Base-by-base conservation (phyloP, 2,113 vertebrate genomes). In the Verasper variegatus region DNA sequence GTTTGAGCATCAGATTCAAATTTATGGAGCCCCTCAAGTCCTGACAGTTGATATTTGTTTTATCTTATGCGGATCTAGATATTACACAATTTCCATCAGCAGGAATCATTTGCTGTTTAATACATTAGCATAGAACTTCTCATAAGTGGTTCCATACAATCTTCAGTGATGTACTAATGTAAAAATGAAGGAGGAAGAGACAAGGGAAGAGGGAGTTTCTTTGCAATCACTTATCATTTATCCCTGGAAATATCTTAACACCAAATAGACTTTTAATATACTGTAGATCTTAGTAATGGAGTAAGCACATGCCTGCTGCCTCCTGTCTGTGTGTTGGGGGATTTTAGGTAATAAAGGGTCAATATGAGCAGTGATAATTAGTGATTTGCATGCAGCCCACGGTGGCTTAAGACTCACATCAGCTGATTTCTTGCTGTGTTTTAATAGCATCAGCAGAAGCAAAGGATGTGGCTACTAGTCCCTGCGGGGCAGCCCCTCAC, bases 371-470 rank as follows among this genome's bases (percentile, higher is more conserved):
- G 60, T 71, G 71, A 88, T 87, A 80, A 87, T 74, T 55, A 3
- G 55, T 74, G 62, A 90, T 94, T 81, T 91, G 85, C 85, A 91
- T 89, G 88, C 72, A 71, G 61, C 85, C 59, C 78, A 57, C 70
- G 42, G 69, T 62, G 84, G 82, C 60, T 88, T 67, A 71, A 82
- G 66, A 67, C 68, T 86, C 68, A 84, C 76, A 86, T 88, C 73
- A 90, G 78, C 89, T 89, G 76, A 90, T 74, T 88, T 89, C 66
- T 89, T 71, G 86, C 68, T 23, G 76, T 83, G 76, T 92, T 94
- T 89, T 87, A 85, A 83, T 62, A 88, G 80, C 90, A 89, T 93
- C 86, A 94, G 83, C 88, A 93, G 83, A 95, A 95, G 95, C 67
- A 84, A 61, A 93, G 92, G 86, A 88, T 23, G 74, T 23, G 37